Conservation (phyloP, 2,888 invertebrate genomes). For the Polydrusus pterygomalis region DNA sequence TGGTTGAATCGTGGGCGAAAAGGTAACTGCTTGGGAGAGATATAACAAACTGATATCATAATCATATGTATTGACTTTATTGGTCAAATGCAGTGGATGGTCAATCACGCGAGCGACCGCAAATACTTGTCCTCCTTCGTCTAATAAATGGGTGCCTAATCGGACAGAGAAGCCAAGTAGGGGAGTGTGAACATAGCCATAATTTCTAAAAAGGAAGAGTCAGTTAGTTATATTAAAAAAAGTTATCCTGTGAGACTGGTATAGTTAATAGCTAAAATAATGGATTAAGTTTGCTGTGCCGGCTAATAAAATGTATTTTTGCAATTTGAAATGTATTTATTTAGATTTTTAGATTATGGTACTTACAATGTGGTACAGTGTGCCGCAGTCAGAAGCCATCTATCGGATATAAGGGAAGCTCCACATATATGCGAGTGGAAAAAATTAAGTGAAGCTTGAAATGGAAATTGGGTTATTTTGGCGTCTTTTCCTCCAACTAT, state of each 20-base stretch:
- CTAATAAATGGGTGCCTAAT: constrained; percentile 4
- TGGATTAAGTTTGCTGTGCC: too few relatives aligned
- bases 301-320: not conserved
- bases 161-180: constrained; percentile 14
- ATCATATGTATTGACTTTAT: constrained; percentile 79
- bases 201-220: constrained; percentile 24
- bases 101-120: constrained; percentile 57
- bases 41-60: constrained; percentile 81
- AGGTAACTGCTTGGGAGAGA: constrained; percentile 16
- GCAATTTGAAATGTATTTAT: not conserved
- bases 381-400: constrained; percentile 36
- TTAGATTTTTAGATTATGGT: too few relatives aligned
- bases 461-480: constrained; percentile 23
- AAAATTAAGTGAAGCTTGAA: constrained; percentile 35
- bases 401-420: constrained; percentile 29
- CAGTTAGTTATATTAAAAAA: too few relatives aligned
- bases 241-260: too few relatives aligned
- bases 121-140: not conserved
- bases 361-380: constrained; percentile 42
- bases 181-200: not conserved
- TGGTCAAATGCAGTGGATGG: constrained; percentile 76
- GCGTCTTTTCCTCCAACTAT: constrained; percentile 28
- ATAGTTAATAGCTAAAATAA: too few relatives aligned
- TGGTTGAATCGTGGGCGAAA: constrained; percentile 23
- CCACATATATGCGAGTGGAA: constrained; percentile 36